Conservation (phyloP, 2,888 invertebrate genomes). For the Pteria penguin region DNA sequence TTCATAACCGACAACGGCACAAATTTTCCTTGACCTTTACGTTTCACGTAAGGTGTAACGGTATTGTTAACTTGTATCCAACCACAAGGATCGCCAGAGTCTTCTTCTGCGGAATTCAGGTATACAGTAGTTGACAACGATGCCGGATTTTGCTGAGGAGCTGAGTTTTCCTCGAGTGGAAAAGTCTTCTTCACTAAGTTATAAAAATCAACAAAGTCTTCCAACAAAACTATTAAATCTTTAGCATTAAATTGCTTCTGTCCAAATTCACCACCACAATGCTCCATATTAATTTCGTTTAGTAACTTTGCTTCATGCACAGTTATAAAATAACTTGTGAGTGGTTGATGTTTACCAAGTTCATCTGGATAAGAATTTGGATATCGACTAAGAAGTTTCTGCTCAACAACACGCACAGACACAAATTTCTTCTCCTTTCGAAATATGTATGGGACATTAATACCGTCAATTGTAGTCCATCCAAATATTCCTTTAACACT, state of each 20-base stretch:
- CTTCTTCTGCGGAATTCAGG: conserved; percentile 9
- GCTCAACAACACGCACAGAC: conserved; percentile 96
- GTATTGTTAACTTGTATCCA: conserved; percentile 86
- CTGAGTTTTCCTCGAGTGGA: conserved; percentile 59
- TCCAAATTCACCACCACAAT: conserved; percentile 94
- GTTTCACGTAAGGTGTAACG: conserved; percentile 93
- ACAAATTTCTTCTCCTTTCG: conserved; percentile 91
- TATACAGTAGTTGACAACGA: conserved; percentile 19
- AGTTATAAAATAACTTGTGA: conserved; percentile 95
- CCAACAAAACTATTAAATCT: conserved; percentile 92
- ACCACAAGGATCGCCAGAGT: conserved; percentile 85
- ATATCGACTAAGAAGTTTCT: conserved; percentile 84
- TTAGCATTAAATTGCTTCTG: conserved; percentile 91
- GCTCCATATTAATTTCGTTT: conserved; percentile 94
- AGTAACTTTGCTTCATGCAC: conserved; percentile 93
- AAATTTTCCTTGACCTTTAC: conserved; percentile 87
- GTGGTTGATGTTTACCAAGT: conserved; percentile 92
- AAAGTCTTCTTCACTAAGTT: conserved; percentile 85
- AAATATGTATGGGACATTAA: conserved; percentile 89
- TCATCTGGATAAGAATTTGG: conserved; percentile 85
- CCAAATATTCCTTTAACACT: conserved; percentile 86
- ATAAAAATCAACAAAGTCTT: conserved; percentile 93
- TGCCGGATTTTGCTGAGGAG: conserved; percentile 39
- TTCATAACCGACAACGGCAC: conserved; percentile 86
- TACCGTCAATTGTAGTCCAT: conserved; percentile 91